Evolutionary conservation across 2,113 vertebrate species (phyloP), one percentile per base, ranked within the genome.

Genomic region (Planiliza haematocheilus): DNA sequence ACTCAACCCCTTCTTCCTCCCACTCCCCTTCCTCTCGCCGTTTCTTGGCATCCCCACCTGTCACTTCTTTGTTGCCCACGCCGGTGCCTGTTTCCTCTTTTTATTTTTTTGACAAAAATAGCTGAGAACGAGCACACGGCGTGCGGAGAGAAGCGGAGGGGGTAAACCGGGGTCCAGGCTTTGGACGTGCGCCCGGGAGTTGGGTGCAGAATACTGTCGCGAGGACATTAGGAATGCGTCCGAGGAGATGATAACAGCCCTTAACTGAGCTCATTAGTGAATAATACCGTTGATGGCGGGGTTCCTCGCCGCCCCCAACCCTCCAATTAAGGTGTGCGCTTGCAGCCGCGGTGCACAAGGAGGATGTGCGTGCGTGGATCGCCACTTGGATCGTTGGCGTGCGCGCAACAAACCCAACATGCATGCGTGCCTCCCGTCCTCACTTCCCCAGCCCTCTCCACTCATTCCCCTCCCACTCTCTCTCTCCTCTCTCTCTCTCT

Each of bases 391-490:
- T 36, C 8, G 30, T 7, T 17, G 9, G 17, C 51, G 66, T 43
- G 77, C 41, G 77, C 58, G 63, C 48, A 72, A 64, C 51, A 41
- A 70, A 61, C 16, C 48, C 21, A 50, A 70, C 62, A 42, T 73
- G 46, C 30, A 53, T 84, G 82, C 49, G 48, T 76, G 68, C 76
- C 64, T 83, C 41, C 46, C 65, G 57, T 84, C 77, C 83, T 82
- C 81, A 64, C 39, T 79, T 78, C 63, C 75, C 77, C 82, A 30
- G 24, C 5, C 3, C 24, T 30, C 24, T 30, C 38, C 65, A 49
- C 81, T 77, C 65, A 39, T 63, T 78, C 75, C 57, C 81, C 86
- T 86, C 88, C 60, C 79, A 53, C 81, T 62, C 38, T 45, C 81
- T 77, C 65, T 37, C 61, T 78, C 75, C 57, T 79, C 86, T 86